phyloP scores from a whole-genome alignment of 2,888 invertebrate genomes.

The Camptogramma bilineatum region DNA sequence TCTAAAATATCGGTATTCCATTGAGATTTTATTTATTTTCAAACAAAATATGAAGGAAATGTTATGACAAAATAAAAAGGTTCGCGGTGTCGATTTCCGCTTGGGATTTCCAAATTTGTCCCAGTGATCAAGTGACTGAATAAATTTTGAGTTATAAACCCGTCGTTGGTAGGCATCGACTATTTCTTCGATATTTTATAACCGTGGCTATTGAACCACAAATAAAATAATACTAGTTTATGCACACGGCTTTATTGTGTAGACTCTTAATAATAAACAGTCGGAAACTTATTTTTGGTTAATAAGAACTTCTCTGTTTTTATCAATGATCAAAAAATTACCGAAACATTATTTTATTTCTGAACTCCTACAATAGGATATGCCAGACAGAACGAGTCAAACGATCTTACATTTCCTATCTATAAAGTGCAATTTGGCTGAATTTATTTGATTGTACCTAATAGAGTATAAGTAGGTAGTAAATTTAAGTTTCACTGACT shows the following conservation, averaged over 20 bases:
- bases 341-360: no score
- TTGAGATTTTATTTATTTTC: conserved; percentile 24
- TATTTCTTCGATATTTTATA: not conserved
- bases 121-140: conserved; percentile 27
- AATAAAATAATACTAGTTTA: no score
- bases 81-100: conserved; percentile 32
- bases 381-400: no score
- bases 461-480: no score
- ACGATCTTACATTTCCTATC: not conserved
- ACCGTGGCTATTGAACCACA: not conserved
- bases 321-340: no score
- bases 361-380: no score
- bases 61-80: conserved; percentile 24
- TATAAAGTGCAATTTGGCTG: not conserved
- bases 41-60: conserved; percentile 17
- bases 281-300: no score
- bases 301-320: no score
- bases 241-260: no score
- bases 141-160: conserved; percentile 16
- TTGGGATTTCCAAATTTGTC: conserved; percentile 22
- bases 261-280: no score
- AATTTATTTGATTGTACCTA: not conserved
- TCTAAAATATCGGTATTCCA: conserved; percentile 9
- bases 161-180: not conserved
- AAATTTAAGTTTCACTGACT: not conserved